Evolutionary conservation across 1,140 invertebrate species (phyloP), one percentile per base, ranked within the genome.

Genomic region (Tribolium castaneum): DNA sequence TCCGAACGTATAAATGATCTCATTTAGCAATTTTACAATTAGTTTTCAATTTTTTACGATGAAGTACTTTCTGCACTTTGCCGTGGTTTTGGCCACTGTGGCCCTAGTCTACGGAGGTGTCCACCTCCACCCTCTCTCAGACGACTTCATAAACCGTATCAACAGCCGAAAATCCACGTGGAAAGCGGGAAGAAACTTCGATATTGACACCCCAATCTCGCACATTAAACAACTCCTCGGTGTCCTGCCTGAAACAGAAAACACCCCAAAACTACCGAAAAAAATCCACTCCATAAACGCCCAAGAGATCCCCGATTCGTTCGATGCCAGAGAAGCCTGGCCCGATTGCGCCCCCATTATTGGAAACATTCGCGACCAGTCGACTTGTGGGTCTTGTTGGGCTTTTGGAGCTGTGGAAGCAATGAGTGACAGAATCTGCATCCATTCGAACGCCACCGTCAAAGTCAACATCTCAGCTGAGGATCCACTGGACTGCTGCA

Each of bases 341-440:
- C 39, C 75, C 6, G 62, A 76, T 50, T 76, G 75, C 19, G 12
- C 56, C 2, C 22, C 50, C 6, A 70, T 76, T 30, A 76, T 75
- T 19, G 72, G 62, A 66, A n/a, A 76, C 10, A 66, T 76, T 35
- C 34, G 16, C n/a, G 75, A 76, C 35, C 75, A 76, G 19, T 22
- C 56, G 0, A 12, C 9, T 9, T 76, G 75, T 50, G 75, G 56
- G 14, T 66, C 75, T 45, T 66, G 75, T 70, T 76, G 75, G 75
- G 72, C 72, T 6, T 75, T 75, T 39, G 72, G 51, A 10, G 72
- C 72, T 22, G 72, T 25, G 45, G 72, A 59, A 83, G 90, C 92
- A 3, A 93, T 94, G 87, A 90, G 91, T 49, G 93, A 94, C 85
- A 85, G 93, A 39, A 87, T 90, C 56, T 94, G 93, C 83, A 93